Percentiles rank a stretch among this genome's conserved stretches.
Evolutionary conservation across 2,113 vertebrate genomes (phyloP).

Genomic region (Eulemur macaco): DNA sequence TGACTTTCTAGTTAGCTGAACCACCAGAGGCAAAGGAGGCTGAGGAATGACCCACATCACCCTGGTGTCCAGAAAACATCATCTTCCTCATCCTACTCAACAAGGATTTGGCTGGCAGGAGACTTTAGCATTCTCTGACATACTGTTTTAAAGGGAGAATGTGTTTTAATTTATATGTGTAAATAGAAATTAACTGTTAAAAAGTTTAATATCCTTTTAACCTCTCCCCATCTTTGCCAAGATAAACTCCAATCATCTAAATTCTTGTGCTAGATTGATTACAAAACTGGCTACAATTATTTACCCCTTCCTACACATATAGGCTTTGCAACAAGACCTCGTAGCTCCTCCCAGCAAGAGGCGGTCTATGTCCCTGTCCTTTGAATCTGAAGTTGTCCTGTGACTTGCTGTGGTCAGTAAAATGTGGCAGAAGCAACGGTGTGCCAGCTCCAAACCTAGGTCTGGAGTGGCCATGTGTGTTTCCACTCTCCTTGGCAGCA

Average conservation of each 20-base stretch:
- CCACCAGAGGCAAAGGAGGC: neutral
- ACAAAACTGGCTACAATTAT: neutral
- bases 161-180: neutral
- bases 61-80: neutral
- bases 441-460: neutral
- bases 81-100: neutral
- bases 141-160: neutral
- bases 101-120: neutral
- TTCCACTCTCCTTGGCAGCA: neutral
- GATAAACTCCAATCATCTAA: neutral
- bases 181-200: conserved; percentile 2
- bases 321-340: neutral
- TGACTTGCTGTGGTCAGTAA: neutral
- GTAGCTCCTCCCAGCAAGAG: neutral
- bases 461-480: neutral
- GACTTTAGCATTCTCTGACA: neutral
- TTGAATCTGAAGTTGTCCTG: neutral
- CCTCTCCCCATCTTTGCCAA: neutral
- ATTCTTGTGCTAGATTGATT: neutral
- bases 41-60: neutral
- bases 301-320: neutral
- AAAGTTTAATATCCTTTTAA: neutral
- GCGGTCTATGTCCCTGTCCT: neutral
- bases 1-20: neutral
- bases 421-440: neutral